Evolutionary conservation across 2,113 vertebrate genomes (phyloP).

Genomic region (Cyprinodon variegatus): DNA sequence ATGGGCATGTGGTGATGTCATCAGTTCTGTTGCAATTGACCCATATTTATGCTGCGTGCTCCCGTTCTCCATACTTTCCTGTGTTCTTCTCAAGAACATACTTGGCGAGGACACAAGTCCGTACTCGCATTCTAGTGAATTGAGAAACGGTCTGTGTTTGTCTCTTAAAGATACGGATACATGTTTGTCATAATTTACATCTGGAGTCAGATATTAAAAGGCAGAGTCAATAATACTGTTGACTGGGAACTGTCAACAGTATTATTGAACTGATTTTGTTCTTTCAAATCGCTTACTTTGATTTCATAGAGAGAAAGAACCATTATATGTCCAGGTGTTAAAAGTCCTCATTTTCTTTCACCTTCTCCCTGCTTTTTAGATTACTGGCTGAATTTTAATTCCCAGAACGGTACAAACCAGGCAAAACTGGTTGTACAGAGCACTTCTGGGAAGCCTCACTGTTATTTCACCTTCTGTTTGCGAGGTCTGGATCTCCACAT

Average conservation of each 20-base stretch:
- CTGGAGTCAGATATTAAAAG: not conserved
- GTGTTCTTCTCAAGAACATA: no score
- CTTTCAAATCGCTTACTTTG: not conserved
- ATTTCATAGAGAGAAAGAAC: not conserved
- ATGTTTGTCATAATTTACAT: not conserved
- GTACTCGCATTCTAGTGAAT: no score
- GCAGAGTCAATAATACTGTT: not conserved
- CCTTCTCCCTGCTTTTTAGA: not conserved
- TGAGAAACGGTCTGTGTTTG: no score
- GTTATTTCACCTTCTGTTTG: not conserved
- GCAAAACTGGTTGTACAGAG: not conserved
- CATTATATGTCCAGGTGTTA: not conserved
- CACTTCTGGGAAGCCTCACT: constrained; percentile 2
- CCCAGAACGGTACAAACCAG: not conserved
- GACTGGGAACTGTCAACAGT: not conserved
- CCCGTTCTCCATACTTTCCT: no score
- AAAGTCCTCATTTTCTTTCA: not conserved
- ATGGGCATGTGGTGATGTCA: no score
- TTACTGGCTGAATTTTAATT: not conserved
- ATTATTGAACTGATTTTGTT: not conserved
- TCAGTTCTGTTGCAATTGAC: no score
- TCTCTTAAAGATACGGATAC: no score
- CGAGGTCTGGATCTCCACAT: constrained; percentile 10
- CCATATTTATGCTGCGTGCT: no score
- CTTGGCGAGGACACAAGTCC: no score